These are phyloP conservation scores for Hoplias malabaricus DNA, from an alignment of 2,113 vertebrate genomes.

Conservation along the genomic window DNA sequence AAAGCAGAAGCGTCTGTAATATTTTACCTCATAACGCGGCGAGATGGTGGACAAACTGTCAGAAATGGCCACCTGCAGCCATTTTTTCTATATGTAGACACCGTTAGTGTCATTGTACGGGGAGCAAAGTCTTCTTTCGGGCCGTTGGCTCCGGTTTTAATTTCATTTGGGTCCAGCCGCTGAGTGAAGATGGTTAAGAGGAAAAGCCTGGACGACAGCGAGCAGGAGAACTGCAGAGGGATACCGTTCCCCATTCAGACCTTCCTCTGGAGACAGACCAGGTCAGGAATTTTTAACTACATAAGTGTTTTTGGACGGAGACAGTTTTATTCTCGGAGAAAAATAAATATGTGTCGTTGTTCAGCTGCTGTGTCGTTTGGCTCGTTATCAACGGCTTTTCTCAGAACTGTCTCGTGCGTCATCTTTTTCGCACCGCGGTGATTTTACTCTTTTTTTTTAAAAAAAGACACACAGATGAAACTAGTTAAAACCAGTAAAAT, in stretches of 20 bases:
- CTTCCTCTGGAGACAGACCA: conserved; percentile 98
- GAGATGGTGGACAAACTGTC: conserved; percentile 17
- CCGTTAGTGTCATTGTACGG: neutral
- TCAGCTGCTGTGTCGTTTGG: neutral
- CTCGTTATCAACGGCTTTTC: too few species aligned
- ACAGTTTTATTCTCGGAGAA: neutral
- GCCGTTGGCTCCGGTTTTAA: neutral
- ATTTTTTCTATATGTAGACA: conserved; percentile 19
- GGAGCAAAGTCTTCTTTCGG: neutral
- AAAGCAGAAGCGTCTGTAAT: conserved; percentile 1
- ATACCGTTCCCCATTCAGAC: conserved; percentile 97
- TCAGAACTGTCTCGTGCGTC: conserved; percentile 25
- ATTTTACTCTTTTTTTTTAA: neutral
- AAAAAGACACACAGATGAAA: neutral
- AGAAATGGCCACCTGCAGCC: conserved; percentile 29
- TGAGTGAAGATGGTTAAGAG: conserved; percentile 89
- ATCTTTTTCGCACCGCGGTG: conserved; percentile 3
- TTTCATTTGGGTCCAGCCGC: neutral
- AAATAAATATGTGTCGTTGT: neutral
- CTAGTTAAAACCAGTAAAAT: neutral
- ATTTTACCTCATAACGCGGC: neutral
- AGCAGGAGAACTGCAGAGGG: conserved; percentile 89
- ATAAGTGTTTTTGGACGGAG: conserved; percentile 46
- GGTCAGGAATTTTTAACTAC: conserved; percentile 73
- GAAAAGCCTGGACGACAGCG: conserved; percentile 93